Conservation (phyloP, 2,888 invertebrate genomes). For the Limnephilus marmoratus region DNA sequence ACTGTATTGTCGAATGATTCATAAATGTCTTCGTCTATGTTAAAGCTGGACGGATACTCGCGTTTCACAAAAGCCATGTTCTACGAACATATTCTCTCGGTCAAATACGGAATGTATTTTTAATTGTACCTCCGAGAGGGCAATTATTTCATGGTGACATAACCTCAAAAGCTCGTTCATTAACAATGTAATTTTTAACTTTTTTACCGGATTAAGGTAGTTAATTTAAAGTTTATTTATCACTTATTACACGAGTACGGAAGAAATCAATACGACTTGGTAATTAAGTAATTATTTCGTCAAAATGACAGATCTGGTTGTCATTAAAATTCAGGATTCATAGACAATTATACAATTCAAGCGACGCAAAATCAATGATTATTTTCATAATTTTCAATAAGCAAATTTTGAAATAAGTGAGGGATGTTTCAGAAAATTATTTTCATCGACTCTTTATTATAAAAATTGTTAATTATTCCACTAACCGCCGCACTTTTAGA, state of each 20-base stretch:
- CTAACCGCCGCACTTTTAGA: no score
- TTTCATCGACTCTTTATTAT: no score
- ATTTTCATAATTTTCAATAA: background rate
- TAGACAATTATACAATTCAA: background rate
- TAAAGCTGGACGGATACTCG: slow-evolving; percentile 47
- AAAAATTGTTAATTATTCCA: no score
- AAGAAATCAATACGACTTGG: slow-evolving; percentile 31
- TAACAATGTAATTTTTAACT: background rate
- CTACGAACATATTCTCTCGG: slow-evolving; percentile 51
- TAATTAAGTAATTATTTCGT: slow-evolving; percentile 19
- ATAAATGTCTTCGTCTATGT: slow-evolving; percentile 53
- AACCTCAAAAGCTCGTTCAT: slow-evolving; percentile 50
- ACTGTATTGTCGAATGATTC: slow-evolving; percentile 43
- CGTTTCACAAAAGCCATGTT: slow-evolving; percentile 60
- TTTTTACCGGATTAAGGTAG: background rate
- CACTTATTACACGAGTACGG: background rate
- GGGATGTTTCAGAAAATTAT: no score
- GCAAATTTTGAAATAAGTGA: background rate
- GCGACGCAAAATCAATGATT: slow-evolving; percentile 2
- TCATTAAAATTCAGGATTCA: slow-evolving; percentile 19
- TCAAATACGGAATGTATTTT: slow-evolving; percentile 15
- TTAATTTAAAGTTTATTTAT: background rate
- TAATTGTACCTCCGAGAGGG: background rate
- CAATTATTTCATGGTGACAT: slow-evolving; percentile 48
- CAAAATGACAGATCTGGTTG: slow-evolving; percentile 28